These are phyloP conservation scores for Polydesmus complanatus DNA, from an alignment of 2,888 invertebrate genomes.

Conservation along the genomic window DNA sequence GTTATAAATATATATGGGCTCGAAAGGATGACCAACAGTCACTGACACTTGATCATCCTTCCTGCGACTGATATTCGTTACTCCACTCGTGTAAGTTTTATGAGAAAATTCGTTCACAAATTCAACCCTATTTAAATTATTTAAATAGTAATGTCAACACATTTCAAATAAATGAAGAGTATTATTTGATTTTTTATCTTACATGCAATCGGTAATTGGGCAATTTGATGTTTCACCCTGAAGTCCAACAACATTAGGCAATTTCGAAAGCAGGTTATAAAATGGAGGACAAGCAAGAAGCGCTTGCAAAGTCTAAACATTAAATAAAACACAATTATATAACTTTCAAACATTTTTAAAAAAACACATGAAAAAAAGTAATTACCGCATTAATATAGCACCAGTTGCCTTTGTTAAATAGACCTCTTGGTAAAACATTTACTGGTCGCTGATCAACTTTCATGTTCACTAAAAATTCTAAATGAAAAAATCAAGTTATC, in stretches of 20 bases:
- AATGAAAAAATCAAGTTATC: no score
- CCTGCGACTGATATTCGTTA: conserved; percentile 7
- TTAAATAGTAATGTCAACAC: background rate
- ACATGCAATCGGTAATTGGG: conserved; percentile 86
- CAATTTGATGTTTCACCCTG: conserved; percentile 34
- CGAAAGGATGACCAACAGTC: conserved; percentile 58
- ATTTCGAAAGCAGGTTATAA: conserved; percentile 70
- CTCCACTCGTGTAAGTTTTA: conserved; percentile 8
- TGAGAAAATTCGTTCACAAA: conserved; percentile 58
- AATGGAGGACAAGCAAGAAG: conserved; percentile 87
- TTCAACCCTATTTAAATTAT: conserved; percentile 48
- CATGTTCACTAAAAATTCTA: conserved; percentile 61
- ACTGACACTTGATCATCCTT: conserved; percentile 25
- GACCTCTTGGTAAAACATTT: conserved; percentile 71
- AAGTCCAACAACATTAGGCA: conserved; percentile 45
- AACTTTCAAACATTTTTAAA: conserved; percentile 2
- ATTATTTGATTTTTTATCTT: conserved; percentile 40
- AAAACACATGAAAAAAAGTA: background rate
- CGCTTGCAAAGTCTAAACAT: conserved; percentile 61
- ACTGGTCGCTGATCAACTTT: conserved; percentile 63
- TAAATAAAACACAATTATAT: conserved; percentile 13
- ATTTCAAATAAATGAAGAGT: background rate
- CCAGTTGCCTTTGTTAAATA: conserved; percentile 86
- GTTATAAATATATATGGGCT: conserved; percentile 73
- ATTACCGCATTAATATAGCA: conserved; percentile 77